These are phyloP conservation scores for Leptopterna dolabrata DNA, from an alignment of 2,888 invertebrate genomes.

Conservation along the genomic window DNA sequence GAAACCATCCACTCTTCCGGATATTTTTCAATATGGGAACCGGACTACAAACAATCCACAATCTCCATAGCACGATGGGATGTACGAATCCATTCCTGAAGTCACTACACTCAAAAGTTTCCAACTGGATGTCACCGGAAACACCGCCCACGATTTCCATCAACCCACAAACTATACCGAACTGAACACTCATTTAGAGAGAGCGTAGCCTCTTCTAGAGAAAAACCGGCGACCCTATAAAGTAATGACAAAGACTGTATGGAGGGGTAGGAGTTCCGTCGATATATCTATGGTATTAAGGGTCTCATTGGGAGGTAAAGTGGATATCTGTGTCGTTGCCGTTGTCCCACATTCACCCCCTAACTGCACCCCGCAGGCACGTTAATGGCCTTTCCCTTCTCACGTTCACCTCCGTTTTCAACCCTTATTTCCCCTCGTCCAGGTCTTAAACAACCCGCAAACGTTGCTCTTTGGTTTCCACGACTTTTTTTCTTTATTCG, in stretches of 20 bases:
- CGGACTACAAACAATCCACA: too few species aligned
- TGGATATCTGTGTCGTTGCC: slow-evolving; percentile 42
- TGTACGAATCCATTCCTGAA: too few species aligned
- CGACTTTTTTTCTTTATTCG: background rate
- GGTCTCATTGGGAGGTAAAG: slow-evolving; percentile 26
- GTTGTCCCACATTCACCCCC: slow-evolving; percentile 36
- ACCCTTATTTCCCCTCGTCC: background rate
- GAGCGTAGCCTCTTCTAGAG: too few species aligned
- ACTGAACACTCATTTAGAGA: too few species aligned
- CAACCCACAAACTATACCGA: too few species aligned
- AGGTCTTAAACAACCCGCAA: slow-evolving; percentile 3
- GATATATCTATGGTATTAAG: slow-evolving; percentile 20
- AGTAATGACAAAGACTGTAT: background rate
- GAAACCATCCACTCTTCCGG: too few species aligned
- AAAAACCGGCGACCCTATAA: background rate
- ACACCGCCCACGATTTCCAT: too few species aligned
- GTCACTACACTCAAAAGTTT: too few species aligned
- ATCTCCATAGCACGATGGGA: too few species aligned
- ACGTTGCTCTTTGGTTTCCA: background rate
- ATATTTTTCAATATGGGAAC: too few species aligned
- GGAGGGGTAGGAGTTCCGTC: background rate
- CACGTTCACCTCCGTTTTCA: background rate
- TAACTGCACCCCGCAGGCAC: slow-evolving; percentile 30
- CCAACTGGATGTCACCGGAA: too few species aligned
- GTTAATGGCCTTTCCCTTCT: slow-evolving; percentile 26